Conservation (phyloP, 2,888 invertebrate species). For the Thumatha senex region DNA sequence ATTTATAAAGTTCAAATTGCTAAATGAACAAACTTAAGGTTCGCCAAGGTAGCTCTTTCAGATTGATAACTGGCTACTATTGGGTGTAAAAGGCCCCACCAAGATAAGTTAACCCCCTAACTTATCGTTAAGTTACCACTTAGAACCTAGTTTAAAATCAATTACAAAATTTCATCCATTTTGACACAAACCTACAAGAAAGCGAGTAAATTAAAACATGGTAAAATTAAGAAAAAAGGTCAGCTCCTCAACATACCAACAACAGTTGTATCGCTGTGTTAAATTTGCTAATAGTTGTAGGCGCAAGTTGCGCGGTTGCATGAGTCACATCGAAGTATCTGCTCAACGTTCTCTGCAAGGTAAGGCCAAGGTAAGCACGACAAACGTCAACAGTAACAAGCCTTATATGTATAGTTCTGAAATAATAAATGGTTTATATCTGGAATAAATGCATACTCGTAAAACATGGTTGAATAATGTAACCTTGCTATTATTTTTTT, state of each 20-base stretch:
- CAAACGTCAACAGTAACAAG: conserved; percentile 1
- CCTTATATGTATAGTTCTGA: conserved; percentile 1
- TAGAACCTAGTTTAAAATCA: too few species aligned
- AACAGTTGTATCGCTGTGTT: conserved; percentile 96
- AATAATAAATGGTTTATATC: not conserved
- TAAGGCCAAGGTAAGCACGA: conserved; percentile 16
- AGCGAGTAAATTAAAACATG: too few species aligned
- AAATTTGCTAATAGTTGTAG: conserved; percentile 96
- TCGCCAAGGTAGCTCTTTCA: too few species aligned
- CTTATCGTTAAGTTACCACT: too few species aligned
- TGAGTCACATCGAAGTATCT: conserved; percentile 96
- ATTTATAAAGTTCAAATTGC: too few species aligned
- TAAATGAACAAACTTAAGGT: too few species aligned
- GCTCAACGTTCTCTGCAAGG: conserved; percentile 90
- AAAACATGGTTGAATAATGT: not conserved
- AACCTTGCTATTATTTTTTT: not conserved
- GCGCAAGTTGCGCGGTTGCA: conserved; percentile 95
- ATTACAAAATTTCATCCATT: too few species aligned
- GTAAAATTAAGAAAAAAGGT: too few species aligned
- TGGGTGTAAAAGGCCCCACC: too few species aligned
- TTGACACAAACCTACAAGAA: too few species aligned
- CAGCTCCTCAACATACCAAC: conserved; percentile 69
- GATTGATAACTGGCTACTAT: too few species aligned
- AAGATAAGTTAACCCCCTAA: too few species aligned
- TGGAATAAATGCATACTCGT: not conserved